Evolutionary conservation across 1,140 invertebrate species (phyloP).

Genomic region (Pogonomyrmex californicus): DNA sequence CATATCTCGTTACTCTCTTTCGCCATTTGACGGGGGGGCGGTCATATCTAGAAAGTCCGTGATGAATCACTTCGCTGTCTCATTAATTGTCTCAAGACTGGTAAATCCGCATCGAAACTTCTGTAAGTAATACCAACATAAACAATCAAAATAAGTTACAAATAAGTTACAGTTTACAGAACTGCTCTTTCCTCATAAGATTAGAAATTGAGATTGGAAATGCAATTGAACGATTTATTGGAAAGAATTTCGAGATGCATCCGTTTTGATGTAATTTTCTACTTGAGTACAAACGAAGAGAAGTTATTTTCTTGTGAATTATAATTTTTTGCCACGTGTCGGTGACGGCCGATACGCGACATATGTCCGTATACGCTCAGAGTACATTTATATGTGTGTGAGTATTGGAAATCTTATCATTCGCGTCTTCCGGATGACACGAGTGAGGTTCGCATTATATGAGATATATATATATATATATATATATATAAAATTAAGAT

Average conservation of each 20-base stretch:
- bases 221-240: background rate
- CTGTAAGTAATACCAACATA: no score
- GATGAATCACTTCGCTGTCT: background rate
- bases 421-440: background rate
- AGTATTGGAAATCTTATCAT: slow-evolving; percentile 18
- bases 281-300: background rate
- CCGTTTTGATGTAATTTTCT: background rate
- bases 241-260: background rate
- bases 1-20: background rate
- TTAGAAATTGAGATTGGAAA: background rate
- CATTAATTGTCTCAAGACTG: background rate
- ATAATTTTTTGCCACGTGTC: slow-evolving; percentile 3
- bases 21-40: background rate
- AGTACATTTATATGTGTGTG: background rate
- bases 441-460: background rate
- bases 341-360: background rate
- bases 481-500: background rate
- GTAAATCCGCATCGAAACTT: background rate
- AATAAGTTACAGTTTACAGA: background rate
- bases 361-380: background rate
- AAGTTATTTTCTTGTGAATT: background rate
- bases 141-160: no score
- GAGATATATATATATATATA: slow-evolving; percentile 20
- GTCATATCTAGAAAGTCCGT: background rate
- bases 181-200: background rate